A percentile compares a stretch with the other conserved stretches of the same genome.
Conservation (phyloP, 2,888 invertebrate genomes). For the Bhutanitis thaidina region DNA sequence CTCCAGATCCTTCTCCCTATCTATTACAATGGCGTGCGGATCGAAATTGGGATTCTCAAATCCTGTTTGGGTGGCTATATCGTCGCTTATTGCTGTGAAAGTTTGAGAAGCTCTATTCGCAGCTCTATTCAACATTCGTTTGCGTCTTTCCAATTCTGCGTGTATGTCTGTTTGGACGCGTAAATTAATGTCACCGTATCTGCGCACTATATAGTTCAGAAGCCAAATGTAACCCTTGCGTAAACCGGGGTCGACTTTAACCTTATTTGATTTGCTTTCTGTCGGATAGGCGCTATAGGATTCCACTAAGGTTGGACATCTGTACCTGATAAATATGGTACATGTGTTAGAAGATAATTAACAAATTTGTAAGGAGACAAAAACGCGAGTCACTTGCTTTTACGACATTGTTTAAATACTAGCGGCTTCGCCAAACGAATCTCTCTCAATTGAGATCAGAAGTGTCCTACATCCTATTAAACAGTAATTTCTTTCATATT, state of each 20-base stretch:
- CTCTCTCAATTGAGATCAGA: too few relatives aligned
- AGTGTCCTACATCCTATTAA: too few relatives aligned
- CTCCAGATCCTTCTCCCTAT: conserved; percentile 35
- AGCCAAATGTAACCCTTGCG: conserved; percentile 86
- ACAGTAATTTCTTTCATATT: too few relatives aligned
- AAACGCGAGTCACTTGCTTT: too few relatives aligned
- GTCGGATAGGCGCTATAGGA: conserved; percentile 80
- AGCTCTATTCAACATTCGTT: conserved; percentile 53
- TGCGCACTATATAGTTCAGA: conserved; percentile 82
- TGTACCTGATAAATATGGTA: conserved; percentile 59
- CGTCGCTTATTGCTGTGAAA: conserved; percentile 54
- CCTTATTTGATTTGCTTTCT: conserved; percentile 53
- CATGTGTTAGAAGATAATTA: too few relatives aligned
- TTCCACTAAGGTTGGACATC: conserved; percentile 90
- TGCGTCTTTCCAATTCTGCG: conserved; percentile 75
- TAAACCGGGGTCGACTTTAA: conserved; percentile 83
- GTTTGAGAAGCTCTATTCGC: conserved; percentile 56
- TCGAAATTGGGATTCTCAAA: conserved; percentile 71
- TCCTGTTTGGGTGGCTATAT: conserved; percentile 64
- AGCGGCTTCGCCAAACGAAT: too few relatives aligned
- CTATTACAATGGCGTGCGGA: conserved; percentile 34
- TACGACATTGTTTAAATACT: too few relatives aligned
- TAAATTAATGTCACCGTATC: conserved; percentile 82
- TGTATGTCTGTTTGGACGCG: conserved; percentile 83
- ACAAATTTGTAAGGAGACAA: too few relatives aligned